Base-by-base conservation (phyloP, 2,888 invertebrate species). In the Eupsilia transversa region DNA sequence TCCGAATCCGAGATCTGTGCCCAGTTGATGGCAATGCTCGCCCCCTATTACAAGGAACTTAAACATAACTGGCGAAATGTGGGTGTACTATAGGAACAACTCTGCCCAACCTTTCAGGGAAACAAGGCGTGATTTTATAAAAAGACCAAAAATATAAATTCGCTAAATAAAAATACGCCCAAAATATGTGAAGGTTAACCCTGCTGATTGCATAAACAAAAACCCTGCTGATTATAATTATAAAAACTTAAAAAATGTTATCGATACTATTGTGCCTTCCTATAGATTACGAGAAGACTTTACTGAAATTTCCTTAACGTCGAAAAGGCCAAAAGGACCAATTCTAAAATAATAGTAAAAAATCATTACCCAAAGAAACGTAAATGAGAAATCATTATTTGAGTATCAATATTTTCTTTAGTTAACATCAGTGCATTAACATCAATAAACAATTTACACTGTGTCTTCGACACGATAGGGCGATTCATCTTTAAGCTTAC, bases 391-490 rank as follows among this genome's bases (percentile, higher is more conserved):
- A 60, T 35, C 1, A n/a, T n/a, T 60, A 9, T 17, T 35, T 30
- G 20, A 20, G 9, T 30, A 20, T 7, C 23, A 7, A 4, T n/a
- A 60, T 4, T 63, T 30, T n/a, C 27, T 68, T 77, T 49, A 69
- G 68, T 67, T 33, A 66, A 70, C 65, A 27, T 78, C 14, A 63
- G 56, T 74, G 43, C 61, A 68, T 33, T 60, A 71, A 61, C 38
- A 65, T 60, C 6, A 57, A 65, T 60, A 52, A 71, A 67, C 20
- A 57, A 66, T 67, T 63, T 67, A 79, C 43, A 72, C 23, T 56
- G 73, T 85, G 86, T 87, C 86, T 86, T 84, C 78, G 87, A 87
- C 86, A 84, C 78, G 7, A 49, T 81, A 80, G 33, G n/a, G 46
- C 43, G 35, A 64, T 67, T 74, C 61, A 70, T 77, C 54, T 35